Base-by-base conservation (phyloP, 2,888 invertebrate species). In the Andrena camellia region DNA sequence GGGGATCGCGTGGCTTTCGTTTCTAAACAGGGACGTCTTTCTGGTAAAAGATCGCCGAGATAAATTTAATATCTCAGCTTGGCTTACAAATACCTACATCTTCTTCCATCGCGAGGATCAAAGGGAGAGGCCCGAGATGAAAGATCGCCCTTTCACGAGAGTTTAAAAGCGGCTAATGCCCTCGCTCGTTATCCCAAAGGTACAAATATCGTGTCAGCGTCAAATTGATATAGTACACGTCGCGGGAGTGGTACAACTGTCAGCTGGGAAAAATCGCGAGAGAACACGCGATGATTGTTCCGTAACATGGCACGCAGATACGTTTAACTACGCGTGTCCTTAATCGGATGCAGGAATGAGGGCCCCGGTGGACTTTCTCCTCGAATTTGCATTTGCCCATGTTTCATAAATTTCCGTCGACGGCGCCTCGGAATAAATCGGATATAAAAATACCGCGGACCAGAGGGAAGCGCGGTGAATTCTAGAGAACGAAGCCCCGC, bases 211-310 rank as follows among this genome's bases (percentile, higher is more conserved):
- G 60, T 29, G 26, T 23, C 48, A 52, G 35, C 60, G 72, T 63
- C 48, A 67, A 72, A 78, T 71, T 70, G 73, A 84, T 77, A 74
- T 74, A 81, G 78, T 77, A 17, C 42, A 17, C 66, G 59, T 74
- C 68, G 42, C 50, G 76, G 62, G 67, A 69, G 78, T 33, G 50
- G 81, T 23, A 52, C 54, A 67, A 57, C 50, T 78, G 70, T 78
- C 72, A 29, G 72, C 6, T 17, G 26, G 71, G 78, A 86, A 84
- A 86, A 81, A 81, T 81, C 68, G 73, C 54, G 59, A 35, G 52
- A 10, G 48, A 71, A 50, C 81, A 72, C 71, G 78, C 68, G 75
- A 79, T 29, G 23, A 17, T 20, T 26, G 76, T 63, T 78, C 63
- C 4, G 48, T 60, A 35, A 20, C 10, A 23, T 5, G 23, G 10